These are phyloP conservation scores for Ctenodactylus gundi DNA, from an alignment of 2,113 vertebrate genomes.

Conservation along the genomic window DNA sequence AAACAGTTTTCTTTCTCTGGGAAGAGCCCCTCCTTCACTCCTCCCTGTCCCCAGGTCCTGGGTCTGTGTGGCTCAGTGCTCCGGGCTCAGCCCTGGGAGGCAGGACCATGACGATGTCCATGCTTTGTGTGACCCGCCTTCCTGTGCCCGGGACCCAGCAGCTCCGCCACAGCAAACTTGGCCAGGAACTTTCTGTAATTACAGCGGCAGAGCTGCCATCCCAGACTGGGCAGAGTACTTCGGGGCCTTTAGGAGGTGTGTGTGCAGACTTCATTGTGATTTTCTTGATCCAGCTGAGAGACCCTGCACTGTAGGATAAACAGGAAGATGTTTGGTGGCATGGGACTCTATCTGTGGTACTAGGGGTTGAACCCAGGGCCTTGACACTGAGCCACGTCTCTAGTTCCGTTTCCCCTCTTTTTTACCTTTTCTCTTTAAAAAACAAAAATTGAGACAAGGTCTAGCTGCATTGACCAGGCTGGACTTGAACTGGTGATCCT, in stretches of 20 bases:
- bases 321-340: neutral
- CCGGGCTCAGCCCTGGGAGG: neutral
- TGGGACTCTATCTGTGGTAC: neutral
- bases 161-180: neutral
- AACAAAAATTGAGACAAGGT: neutral
- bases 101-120: neutral
- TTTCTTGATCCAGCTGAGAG: neutral
- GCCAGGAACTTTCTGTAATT: neutral
- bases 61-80: neutral
- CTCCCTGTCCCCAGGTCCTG: neutral
- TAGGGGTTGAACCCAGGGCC: neutral
- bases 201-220: too few species aligned
- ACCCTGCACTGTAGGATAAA: neutral
- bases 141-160: neutral
- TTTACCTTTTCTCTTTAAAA: too few species aligned
- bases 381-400: neutral
- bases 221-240: fast-evolving
- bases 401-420: neutral
- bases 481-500: neutral
- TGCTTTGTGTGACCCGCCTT: neutral
- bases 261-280: neutral
- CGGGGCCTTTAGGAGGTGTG: neutral
- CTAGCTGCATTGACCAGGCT: neutral
- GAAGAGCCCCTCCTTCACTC: neutral
- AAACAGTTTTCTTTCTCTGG: slow-evolving; percentile 25